A percentile compares a stretch with the other conserved stretches of the same genome.
phyloP scores from a whole-genome alignment of 2,113 vertebrate genomes.

The Noturus placidus region DNA sequence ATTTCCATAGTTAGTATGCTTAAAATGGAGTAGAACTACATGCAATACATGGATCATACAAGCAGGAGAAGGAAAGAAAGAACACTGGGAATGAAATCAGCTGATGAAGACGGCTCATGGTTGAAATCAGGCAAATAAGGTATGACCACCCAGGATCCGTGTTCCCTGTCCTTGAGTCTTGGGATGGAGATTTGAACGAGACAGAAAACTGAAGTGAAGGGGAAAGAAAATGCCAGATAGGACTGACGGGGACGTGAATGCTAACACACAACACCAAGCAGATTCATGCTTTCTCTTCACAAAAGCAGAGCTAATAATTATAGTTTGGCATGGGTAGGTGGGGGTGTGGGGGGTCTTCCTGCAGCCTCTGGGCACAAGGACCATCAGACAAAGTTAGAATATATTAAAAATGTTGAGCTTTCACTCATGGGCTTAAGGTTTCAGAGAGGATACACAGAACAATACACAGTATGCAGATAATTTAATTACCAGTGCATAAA shows the following conservation, averaged over 20 bases:
- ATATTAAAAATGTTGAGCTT: slow-evolving; percentile 14
- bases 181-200: neutral
- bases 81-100: slow-evolving; percentile 13
- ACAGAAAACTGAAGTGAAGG: neutral
- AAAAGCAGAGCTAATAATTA: slow-evolving; percentile 28
- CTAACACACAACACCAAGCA: neutral
- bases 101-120: slow-evolving; percentile 37
- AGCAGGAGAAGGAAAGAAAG: slow-evolving; percentile 39
- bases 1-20: slow-evolving; percentile 45
- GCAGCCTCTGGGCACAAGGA: slow-evolving; percentile 25
- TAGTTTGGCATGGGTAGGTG: slow-evolving; percentile 7
- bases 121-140: slow-evolving; percentile 39
- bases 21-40: slow-evolving; percentile 22
- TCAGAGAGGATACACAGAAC: slow-evolving; percentile 1
- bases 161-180: slow-evolving; percentile 22
- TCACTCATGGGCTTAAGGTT: slow-evolving; percentile 30
- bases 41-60: slow-evolving; percentile 22
- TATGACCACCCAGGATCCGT: slow-evolving; percentile 49
- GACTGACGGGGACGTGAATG: neutral
- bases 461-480: neutral
- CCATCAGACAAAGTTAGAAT: slow-evolving; percentile 17
- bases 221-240: neutral
- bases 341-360: neutral
- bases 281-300: neutral
- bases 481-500: slow-evolving; percentile 21